phyloP scores from a whole-genome alignment of 2,797 vertebrate species.

The Odontamblyopus rebecca region DNA sequence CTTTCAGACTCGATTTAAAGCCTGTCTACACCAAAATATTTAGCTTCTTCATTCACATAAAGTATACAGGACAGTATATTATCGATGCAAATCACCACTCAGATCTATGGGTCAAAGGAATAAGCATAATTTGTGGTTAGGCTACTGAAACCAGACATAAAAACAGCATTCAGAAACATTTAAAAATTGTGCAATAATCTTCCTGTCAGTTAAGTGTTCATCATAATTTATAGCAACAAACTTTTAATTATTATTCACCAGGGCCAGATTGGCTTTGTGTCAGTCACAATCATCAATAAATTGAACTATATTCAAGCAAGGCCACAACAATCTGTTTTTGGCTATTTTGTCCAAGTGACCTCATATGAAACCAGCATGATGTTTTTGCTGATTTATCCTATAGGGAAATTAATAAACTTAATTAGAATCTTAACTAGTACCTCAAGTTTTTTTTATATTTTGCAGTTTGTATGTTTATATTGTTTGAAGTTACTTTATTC shows the following conservation, averaged over 20 bases:
- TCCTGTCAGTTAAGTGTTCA: not conserved
- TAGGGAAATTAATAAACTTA: too few relatives aligned
- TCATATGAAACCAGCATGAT: too few relatives aligned
- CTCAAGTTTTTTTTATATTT: too few relatives aligned
- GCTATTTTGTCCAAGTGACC: not conserved
- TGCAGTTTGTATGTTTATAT: not conserved
- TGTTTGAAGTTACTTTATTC: not conserved
- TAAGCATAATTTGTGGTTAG: not conserved
- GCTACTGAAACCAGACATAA: too few relatives aligned
- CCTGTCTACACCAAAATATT: too few relatives aligned
- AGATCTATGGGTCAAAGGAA: not conserved
- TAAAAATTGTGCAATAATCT: too few relatives aligned
- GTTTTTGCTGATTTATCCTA: too few relatives aligned
- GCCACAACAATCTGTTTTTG: too few relatives aligned
- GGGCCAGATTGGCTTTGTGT: not conserved
- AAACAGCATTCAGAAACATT: too few relatives aligned
- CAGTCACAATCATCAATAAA: not conserved
- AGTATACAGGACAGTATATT: not conserved
- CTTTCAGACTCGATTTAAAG: too few relatives aligned
- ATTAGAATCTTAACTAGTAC: too few relatives aligned
- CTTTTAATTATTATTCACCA: not conserved
- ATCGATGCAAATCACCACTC: not conserved
- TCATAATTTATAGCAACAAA: not conserved
- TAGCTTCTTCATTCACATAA: not conserved
- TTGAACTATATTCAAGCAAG: not conserved